These are phyloP conservation scores for Lichenostomus cassidix DNA, from an alignment of 2,113 vertebrate species.

Conservation along the genomic window DNA sequence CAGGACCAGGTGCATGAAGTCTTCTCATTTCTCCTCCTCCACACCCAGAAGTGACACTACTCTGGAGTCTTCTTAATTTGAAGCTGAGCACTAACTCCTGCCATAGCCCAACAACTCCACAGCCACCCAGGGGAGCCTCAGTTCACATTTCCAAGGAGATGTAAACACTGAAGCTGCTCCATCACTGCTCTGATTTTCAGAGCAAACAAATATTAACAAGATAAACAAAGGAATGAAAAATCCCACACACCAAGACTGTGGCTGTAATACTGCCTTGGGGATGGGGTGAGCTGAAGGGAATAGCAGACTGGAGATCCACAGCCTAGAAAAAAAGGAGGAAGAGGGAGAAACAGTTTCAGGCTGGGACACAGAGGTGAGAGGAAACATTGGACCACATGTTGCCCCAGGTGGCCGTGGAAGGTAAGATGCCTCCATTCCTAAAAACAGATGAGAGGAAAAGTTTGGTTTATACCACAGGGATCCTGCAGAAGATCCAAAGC, in stretches of 20 bases:
- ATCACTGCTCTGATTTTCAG: constrained; percentile 7
- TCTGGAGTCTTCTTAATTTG: neutral
- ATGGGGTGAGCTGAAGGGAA: constrained; percentile 1
- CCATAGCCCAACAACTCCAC: neutral
- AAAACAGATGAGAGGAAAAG: neutral
- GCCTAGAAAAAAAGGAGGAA: neutral
- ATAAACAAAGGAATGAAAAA: constrained; percentile 58
- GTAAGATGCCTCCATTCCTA: neutral
- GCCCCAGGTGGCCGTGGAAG: neutral
- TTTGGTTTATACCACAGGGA: neutral
- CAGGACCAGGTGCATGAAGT: neutral
- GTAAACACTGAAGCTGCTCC: constrained; percentile 39
- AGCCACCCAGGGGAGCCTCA: neutral
- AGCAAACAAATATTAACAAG: constrained; percentile 58
- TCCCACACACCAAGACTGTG: constrained; percentile 32
- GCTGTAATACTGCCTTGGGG: neutral
- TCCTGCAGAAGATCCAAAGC: neutral
- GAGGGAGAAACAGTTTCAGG: neutral
- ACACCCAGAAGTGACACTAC: neutral
- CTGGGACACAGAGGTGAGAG: neutral
- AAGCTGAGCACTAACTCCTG: neutral
- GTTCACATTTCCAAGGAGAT: constrained; percentile 44
- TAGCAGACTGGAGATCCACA: neutral
- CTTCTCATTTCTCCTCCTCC: neutral
- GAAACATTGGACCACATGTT: neutral